Conservation (phyloP, 2,113 vertebrate species). For the Nymphicus hollandicus region DNA sequence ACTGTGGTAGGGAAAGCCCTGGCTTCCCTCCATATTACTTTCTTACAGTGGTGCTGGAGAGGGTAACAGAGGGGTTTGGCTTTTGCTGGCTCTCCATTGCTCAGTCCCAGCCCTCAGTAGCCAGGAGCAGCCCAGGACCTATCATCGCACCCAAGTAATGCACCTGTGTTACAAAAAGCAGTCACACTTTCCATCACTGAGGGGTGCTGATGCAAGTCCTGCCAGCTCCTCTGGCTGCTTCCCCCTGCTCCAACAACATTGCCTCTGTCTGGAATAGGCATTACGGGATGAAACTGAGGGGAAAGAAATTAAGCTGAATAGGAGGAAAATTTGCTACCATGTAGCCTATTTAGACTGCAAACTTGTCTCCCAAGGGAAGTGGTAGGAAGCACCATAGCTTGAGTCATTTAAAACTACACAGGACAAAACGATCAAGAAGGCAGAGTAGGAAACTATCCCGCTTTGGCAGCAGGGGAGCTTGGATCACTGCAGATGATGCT, state of each 20-base stretch:
- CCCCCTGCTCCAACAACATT: background rate
- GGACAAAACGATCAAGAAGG: constrained; percentile 16
- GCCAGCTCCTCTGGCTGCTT: constrained; percentile 21
- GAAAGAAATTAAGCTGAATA: constrained; percentile 28
- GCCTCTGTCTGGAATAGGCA: constrained; percentile 14
- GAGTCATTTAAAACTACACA: background rate
- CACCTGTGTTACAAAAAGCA: background rate
- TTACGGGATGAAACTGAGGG: background rate
- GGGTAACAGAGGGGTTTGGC: background rate
- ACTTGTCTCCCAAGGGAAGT: constrained; percentile 3
- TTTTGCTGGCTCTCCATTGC: background rate
- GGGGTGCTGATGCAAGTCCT: background rate
- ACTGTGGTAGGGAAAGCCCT: constrained; percentile 12
- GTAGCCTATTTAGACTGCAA: background rate
- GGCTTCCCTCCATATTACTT: background rate
- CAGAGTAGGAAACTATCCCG: constrained; percentile 40
- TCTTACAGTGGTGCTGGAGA: background rate
- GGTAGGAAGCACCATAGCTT: constrained; percentile 10
- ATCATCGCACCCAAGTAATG: background rate
- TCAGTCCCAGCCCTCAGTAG: background rate
- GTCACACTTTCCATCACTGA: background rate
- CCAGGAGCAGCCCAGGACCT: background rate
- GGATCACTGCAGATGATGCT: background rate
- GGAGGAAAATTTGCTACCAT: constrained; percentile 51
- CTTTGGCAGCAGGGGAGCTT: constrained; percentile 4